A percentile compares a stretch with the other conserved stretches of the same genome.
Evolutionary conservation across 2,797 vertebrate species (phyloP).

Genomic region (Coracias cyanogaster): DNA sequence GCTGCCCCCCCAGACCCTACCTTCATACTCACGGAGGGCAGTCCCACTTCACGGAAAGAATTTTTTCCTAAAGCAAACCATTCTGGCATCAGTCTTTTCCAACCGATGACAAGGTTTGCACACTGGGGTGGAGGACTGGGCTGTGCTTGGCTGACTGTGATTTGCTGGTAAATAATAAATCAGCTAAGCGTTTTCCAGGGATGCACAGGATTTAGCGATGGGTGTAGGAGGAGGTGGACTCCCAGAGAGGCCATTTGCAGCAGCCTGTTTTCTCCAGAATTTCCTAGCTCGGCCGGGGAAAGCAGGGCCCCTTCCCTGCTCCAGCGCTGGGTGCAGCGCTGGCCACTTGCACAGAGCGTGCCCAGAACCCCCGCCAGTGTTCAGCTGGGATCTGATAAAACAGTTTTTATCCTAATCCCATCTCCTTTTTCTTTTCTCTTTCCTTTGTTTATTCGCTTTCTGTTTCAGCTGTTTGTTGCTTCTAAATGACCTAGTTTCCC

Average conservation of each 20-base stretch:
- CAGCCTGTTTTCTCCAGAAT: background rate
- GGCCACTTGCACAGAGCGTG: background rate
- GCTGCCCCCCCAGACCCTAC: background rate
- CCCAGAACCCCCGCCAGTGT: rapidly evolving
- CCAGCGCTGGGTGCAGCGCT: background rate
- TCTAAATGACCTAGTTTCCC: background rate
- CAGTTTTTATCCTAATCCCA: background rate
- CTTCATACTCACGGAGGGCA: background rate
- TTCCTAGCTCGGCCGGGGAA: background rate
- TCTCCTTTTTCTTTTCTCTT: background rate
- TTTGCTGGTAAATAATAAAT: background rate
- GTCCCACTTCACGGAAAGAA: rapidly evolving
- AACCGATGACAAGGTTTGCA: background rate
- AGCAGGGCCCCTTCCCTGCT: background rate
- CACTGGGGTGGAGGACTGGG: background rate
- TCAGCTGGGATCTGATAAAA: background rate
- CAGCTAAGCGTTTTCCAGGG: background rate
- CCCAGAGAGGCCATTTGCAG: background rate
- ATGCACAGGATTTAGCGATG: background rate
- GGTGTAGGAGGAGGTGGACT: background rate
- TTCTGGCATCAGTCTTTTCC: background rate
- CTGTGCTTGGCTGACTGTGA: background rate
- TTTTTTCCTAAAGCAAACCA: background rate
- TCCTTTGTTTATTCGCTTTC: background rate
- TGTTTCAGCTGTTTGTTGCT: background rate